phyloP scores from a whole-genome alignment of 2,113 vertebrate genomes.

The Progne subis region DNA sequence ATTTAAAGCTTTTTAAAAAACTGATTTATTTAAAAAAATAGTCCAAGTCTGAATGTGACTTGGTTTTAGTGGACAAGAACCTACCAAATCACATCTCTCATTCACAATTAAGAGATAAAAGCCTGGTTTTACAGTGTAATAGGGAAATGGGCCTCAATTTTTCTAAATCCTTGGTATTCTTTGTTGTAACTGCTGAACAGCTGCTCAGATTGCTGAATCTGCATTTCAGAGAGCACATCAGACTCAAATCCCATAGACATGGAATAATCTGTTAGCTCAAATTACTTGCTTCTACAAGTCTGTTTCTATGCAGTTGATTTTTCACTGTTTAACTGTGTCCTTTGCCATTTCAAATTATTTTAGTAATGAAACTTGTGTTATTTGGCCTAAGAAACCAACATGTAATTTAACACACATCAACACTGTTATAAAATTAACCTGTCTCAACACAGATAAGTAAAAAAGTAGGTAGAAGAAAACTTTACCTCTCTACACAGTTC shows the following conservation, averaged over 20 bases:
- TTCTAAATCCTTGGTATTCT: not conserved
- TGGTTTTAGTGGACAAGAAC: not conserved
- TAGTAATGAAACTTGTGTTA: not conserved
- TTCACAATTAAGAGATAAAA: not conserved
- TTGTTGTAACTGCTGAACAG: not conserved
- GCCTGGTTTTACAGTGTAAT: not conserved
- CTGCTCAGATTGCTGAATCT: not conserved
- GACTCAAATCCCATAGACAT: not conserved
- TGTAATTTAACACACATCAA: not conserved
- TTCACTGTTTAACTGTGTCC: not conserved
- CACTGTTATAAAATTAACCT: not conserved
- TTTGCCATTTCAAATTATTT: not conserved
- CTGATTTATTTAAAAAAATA: not conserved
- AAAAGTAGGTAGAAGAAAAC: not conserved
- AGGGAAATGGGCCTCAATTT: not conserved
- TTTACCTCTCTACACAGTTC: not conserved
- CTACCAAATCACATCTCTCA: not conserved
- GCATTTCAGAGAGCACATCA: not conserved
- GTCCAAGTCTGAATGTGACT: not conserved
- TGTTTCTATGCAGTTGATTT: not conserved
- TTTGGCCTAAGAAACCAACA: not conserved
- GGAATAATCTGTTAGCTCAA: not conserved
- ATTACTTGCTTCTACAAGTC: not conserved
- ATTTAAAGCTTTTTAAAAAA: not conserved
- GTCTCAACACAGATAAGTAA: not conserved